Percentiles rank a stretch among this genome's conserved stretches.
Conservation (phyloP, 2,888 invertebrate species). For the Hydropsyche betteni region DNA sequence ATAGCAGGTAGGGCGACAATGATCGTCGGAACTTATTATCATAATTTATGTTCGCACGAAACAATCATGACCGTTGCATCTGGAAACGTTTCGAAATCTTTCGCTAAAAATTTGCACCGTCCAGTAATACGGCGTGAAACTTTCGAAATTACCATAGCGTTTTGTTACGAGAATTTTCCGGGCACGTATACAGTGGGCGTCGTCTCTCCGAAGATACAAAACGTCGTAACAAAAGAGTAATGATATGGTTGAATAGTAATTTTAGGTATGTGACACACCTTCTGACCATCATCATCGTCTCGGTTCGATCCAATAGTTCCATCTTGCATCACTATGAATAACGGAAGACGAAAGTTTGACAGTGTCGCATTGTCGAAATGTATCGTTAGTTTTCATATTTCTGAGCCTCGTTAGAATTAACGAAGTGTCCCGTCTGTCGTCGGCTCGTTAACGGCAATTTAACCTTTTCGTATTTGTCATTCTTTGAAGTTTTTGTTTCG, state of each 20-base stretch:
- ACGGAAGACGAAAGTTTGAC: slow-evolving; percentile 16
- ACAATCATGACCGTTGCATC: background rate
- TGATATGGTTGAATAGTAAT: slow-evolving; percentile 34
- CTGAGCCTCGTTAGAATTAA: background rate
- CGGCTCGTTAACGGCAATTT: slow-evolving; percentile 12
- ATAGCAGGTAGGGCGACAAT: slow-evolving; percentile 45
- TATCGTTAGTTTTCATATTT: background rate
- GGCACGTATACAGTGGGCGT: slow-evolving; percentile 33
- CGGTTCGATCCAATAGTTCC: background rate
- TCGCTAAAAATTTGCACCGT: too few relatives aligned
- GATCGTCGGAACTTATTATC: slow-evolving; percentile 35
- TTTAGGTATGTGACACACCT: slow-evolving; percentile 39
- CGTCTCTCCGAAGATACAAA: background rate
- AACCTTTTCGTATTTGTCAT: slow-evolving; percentile 7
- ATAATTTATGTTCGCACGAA: slow-evolving; percentile 10
- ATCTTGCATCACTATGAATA: background rate
- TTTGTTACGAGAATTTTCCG: slow-evolving; percentile 7
- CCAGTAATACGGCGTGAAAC: slow-evolving; percentile 20
- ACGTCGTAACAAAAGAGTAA: slow-evolving; percentile 38
- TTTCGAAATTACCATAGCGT: background rate
- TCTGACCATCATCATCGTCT: slow-evolving; percentile 3
- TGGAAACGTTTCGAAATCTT: too few relatives aligned
- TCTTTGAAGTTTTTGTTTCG: background rate
- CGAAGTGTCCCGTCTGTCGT: slow-evolving; percentile 1
- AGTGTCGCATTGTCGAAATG: background rate